Conservation (phyloP, 2,888 invertebrate genomes). For the Sepioteuthis lessoniana region DNA sequence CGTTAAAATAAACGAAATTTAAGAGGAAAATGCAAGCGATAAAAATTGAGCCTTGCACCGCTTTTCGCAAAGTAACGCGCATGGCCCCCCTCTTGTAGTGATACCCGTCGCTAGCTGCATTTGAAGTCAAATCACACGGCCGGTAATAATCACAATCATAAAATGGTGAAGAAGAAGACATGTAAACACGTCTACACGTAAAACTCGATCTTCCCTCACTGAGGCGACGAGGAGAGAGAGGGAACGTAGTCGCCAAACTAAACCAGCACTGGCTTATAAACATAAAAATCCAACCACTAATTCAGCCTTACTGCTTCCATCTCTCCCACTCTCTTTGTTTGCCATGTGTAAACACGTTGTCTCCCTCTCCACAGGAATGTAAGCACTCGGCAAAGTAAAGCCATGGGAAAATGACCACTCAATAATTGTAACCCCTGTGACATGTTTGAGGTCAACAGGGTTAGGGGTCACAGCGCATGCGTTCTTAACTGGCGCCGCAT, state of each 20-base stretch:
- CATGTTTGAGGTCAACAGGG: not conserved
- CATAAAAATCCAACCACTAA: not conserved
- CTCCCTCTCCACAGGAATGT: slow-evolving; percentile 14
- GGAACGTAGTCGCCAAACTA: slow-evolving; percentile 5
- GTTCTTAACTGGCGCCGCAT: not conserved
- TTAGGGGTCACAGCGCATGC: slow-evolving; percentile 41
- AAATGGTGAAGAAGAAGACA: slow-evolving; percentile 1
- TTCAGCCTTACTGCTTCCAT: not conserved
- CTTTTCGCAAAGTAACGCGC: slow-evolving; percentile 58
- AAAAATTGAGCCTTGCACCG: slow-evolving; percentile 55
- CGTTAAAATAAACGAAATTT: slow-evolving; percentile 51
- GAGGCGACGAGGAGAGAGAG: not conserved
- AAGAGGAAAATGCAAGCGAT: slow-evolving; percentile 51
- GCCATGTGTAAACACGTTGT: not conserved
- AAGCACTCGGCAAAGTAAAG: not conserved
- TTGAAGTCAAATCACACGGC: slow-evolving; percentile 13
- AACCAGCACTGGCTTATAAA: not conserved
- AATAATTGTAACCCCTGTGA: slow-evolving; percentile 6
- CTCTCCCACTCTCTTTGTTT: not conserved
- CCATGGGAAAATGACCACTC: slow-evolving; percentile 48
- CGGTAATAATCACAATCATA: not conserved
- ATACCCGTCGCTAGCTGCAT: not conserved
- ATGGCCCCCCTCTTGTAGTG: slow-evolving; percentile 52
- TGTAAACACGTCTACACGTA: not conserved
- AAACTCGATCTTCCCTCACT: not conserved